These are phyloP conservation scores for Amphipoea oculea DNA, from an alignment of 2,888 invertebrate genomes.

Conservation along the genomic window DNA sequence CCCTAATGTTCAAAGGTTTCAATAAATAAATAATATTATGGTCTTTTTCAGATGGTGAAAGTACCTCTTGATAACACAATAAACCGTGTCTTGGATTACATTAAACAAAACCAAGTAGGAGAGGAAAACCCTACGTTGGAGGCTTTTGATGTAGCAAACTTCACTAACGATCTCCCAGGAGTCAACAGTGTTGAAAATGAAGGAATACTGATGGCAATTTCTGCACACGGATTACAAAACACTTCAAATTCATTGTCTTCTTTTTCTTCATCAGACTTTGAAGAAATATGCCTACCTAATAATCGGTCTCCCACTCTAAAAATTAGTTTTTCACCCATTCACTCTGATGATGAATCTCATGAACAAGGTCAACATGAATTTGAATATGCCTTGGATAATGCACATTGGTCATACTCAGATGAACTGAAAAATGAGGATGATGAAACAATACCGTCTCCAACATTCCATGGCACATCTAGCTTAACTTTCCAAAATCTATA, in stretches of 20 bases:
- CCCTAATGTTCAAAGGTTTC: background rate
- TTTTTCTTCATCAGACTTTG: conserved; percentile 58
- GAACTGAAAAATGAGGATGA: conserved; percentile 62
- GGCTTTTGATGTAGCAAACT: conserved; percentile 87
- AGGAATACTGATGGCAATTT: conserved; percentile 94
- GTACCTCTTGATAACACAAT: conserved; percentile 93
- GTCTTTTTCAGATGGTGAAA: conserved; percentile 89
- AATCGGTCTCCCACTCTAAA: conserved; percentile 68
- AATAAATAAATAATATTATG: background rate
- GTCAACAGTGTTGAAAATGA: conserved; percentile 92
- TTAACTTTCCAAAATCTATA: conserved; percentile 74
- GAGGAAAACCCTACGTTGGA: conserved; percentile 79
- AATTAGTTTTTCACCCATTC: conserved; percentile 70
- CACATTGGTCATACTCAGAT: conserved; percentile 74
- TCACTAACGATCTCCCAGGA: conserved; percentile 89
- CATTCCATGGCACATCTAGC: conserved; percentile 74
- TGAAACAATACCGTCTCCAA: conserved; percentile 69
- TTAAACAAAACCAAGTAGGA: conserved; percentile 87
- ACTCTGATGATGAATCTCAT: conserved; percentile 71
- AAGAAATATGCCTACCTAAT: conserved; percentile 44
- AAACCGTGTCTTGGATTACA: conserved; percentile 92
- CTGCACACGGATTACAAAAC: conserved; percentile 92
- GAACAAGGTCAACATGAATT: conserved; percentile 66
- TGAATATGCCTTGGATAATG: conserved; percentile 69
- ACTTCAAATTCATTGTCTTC: conserved; percentile 72